These are phyloP conservation scores for Egretta garzetta DNA, from an alignment of 2,113 vertebrate genomes.

Conservation along the genomic window DNA sequence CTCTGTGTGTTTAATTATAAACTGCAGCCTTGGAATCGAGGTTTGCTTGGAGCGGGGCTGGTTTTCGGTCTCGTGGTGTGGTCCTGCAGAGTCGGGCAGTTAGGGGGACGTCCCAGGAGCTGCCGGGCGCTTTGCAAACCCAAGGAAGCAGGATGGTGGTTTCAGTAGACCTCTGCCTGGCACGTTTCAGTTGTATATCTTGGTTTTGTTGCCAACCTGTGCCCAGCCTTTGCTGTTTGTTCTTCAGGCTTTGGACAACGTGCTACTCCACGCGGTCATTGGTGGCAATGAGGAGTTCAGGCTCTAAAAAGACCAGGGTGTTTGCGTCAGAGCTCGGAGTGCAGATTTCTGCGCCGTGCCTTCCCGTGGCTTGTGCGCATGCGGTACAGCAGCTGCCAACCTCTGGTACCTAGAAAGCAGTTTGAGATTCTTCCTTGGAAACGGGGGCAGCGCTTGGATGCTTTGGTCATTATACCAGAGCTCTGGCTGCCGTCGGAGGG, in stretches of 20 bases:
- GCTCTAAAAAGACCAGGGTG: neutral
- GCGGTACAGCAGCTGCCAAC: neutral
- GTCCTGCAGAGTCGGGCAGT: too few species aligned
- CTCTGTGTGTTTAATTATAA: neutral
- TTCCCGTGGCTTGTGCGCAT: neutral
- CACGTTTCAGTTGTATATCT: rapidly evolving
- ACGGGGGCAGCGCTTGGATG: neutral
- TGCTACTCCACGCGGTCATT: rapidly evolving
- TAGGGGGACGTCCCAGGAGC: rapidly evolving
- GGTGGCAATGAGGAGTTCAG: neutral
- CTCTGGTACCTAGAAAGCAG: neutral
- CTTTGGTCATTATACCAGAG: too few species aligned
- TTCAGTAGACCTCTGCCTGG: neutral
- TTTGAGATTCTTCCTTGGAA: neutral
- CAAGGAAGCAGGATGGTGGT: neutral
- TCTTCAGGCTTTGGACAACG: neutral
- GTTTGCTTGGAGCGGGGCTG: rapidly evolving
- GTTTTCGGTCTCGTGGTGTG: rapidly evolving
- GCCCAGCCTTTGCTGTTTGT: neutral
- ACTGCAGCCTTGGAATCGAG: neutral
- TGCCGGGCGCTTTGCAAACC: neutral
- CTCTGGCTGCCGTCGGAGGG: neutral
- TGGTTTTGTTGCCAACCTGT: neutral
- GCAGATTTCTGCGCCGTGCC: too few species aligned
- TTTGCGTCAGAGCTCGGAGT: neutral